phyloP scores from a whole-genome alignment of 2,113 vertebrate species.

The Lophura nycthemera region DNA sequence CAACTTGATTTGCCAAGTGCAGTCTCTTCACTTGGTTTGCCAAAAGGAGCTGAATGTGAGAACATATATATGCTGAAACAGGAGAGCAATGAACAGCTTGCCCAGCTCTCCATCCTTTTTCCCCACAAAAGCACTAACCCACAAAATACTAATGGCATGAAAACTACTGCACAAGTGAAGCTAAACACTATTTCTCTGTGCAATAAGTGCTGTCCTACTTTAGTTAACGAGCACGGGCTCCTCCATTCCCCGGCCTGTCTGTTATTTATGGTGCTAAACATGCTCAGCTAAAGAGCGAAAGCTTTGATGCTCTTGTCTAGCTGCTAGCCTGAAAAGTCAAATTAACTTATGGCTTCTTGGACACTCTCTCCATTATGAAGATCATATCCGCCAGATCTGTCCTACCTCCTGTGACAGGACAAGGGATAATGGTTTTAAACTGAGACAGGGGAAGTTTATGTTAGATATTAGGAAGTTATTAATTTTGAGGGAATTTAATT shows the following conservation, averaged over 20 bases:
- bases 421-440: too few relatives aligned
- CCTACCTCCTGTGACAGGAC: not conserved
- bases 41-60: not conserved
- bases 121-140: not conserved
- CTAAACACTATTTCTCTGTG: not conserved
- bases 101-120: not conserved
- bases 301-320: not conserved
- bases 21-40: not conserved
- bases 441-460: too few relatives aligned
- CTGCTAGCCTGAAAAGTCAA: not conserved
- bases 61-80: slow-evolving; percentile 18
- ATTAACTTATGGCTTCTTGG: not conserved
- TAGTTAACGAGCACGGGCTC: not conserved
- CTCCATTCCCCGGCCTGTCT: not conserved
- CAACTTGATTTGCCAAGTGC: not conserved
- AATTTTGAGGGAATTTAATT: not conserved
- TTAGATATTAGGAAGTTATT: too few relatives aligned
- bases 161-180: not conserved
- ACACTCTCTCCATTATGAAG: not conserved
- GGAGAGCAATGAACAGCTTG: not conserved
- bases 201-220: not conserved
- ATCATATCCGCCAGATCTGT: not conserved
- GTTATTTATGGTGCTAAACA: not conserved
- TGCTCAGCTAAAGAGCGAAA: not conserved
- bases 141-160: not conserved